A percentile compares a stretch with the other conserved stretches of the same genome.
Evolutionary conservation across 2,888 invertebrate species (phyloP).

Genomic region (Eutolmus rufibarbis): DNA sequence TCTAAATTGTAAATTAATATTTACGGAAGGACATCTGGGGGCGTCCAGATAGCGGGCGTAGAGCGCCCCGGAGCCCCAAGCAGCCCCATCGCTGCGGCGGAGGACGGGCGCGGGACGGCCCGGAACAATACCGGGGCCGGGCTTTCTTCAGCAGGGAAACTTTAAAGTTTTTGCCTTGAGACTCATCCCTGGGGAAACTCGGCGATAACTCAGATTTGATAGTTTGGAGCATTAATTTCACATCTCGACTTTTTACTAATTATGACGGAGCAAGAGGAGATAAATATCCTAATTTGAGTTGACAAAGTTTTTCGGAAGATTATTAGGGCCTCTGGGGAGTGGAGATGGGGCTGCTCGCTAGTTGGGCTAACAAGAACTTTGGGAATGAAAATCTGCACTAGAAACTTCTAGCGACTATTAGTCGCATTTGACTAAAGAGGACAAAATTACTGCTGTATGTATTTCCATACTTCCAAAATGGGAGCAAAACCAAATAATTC

Average conservation of each 20-base stretch:
- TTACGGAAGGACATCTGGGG: conserved; percentile 43
- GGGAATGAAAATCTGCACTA: background rate
- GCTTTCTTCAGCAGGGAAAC: conserved; percentile 20
- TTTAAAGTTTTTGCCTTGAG: conserved; percentile 33
- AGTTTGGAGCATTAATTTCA: conserved; percentile 39
- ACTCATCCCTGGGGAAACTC: background rate
- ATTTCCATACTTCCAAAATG: background rate
- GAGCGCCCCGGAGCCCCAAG: background rate
- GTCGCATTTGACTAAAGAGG: background rate
- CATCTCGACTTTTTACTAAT: conserved; percentile 39
- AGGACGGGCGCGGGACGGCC: background rate
- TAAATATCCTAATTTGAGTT: conserved; percentile 2
- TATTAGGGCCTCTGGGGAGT: background rate
- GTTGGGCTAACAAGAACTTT: background rate
- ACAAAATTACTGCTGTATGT: background rate
- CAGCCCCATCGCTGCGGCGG: background rate
- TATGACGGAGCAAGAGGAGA: conserved; percentile 7
- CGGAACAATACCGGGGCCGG: background rate
- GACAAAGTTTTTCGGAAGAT: background rate
- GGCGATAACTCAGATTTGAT: conserved; percentile 38
- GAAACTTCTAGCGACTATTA: background rate
- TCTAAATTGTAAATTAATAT: conserved; percentile 48
- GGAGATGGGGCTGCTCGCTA: background rate
- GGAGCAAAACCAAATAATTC: background rate
- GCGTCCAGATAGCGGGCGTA: conserved; percentile 10